phyloP scores from a whole-genome alignment of 2,888 invertebrate genomes.

The Endomychus coccineus region DNA sequence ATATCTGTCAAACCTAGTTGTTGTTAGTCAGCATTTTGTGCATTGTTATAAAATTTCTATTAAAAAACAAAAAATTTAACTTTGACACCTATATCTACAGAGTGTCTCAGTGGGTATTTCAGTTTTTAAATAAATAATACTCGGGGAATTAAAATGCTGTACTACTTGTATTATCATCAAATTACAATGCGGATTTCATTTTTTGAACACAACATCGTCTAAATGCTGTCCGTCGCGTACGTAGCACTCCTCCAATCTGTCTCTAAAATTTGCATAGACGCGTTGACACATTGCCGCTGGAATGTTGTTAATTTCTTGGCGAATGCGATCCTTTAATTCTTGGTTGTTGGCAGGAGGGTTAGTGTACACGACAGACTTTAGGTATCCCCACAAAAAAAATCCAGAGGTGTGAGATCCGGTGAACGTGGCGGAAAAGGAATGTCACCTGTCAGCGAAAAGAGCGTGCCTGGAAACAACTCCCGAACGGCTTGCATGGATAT shows the following conservation, averaged over 20 bases:
- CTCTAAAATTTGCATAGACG: not conserved
- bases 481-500: not conserved
- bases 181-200: not conserved
- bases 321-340: not conserved
- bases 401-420: constrained; percentile 1
- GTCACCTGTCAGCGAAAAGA: not conserved
- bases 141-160: not conserved
- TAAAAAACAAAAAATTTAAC: no score
- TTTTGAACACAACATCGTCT: not conserved
- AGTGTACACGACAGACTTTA: not conserved
- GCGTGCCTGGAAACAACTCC: not conserved
- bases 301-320: not conserved
- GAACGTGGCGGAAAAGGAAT: not conserved
- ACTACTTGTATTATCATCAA: not conserved
- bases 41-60: no score
- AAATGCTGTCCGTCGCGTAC: not conserved
- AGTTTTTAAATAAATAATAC: not conserved
- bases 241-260: not conserved
- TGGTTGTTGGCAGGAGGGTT: not conserved
- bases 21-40: no score
- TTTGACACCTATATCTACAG: no score
- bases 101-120: not conserved
- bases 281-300: not conserved
- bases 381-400: not conserved
- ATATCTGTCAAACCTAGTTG: no score